Evolutionary conservation across 2,888 invertebrate genomes (phyloP).

Genomic region (Selenia dentaria): DNA sequence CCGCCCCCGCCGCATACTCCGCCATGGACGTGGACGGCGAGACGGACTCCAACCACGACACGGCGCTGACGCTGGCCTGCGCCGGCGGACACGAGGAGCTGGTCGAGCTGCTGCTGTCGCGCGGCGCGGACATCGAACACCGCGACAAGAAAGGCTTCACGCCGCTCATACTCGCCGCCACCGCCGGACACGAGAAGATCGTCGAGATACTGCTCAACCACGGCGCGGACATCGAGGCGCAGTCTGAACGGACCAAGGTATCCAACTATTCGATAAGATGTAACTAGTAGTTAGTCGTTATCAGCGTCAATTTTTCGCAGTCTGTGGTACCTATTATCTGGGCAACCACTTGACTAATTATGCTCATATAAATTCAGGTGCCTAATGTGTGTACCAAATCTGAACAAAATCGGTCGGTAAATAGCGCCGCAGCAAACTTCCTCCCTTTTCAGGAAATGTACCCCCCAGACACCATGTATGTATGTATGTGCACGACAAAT

Average conservation of each 20-base stretch:
- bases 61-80: constrained; percentile 98
- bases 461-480: too few species aligned
- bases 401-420: too few species aligned
- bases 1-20: constrained; percentile 84
- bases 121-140: constrained; percentile 98
- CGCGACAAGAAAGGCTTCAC: constrained; percentile 99
- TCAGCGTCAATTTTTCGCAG: too few species aligned
- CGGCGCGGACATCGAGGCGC: constrained; percentile 99
- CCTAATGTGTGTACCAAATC: too few species aligned
- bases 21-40: constrained; percentile 98
- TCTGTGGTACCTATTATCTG: too few species aligned
- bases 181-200: constrained; percentile 92
- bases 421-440: too few species aligned
- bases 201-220: constrained; percentile 97
- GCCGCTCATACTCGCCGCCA: constrained; percentile 97
- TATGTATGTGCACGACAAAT: too few species aligned
- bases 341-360: too few species aligned
- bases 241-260: constrained; percentile 97
- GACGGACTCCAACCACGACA: constrained; percentile 99
- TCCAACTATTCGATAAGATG: not conserved
- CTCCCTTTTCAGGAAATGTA: too few species aligned
- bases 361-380: too few species aligned
- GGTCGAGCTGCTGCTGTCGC: constrained; percentile 94
- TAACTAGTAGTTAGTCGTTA: too few species aligned
- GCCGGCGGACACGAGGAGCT: constrained; percentile 98